Evolutionary conservation across 1,140 invertebrate species (phyloP), one percentile per base, ranked within the genome.

Genomic region (Zaprionus africanus): DNA sequence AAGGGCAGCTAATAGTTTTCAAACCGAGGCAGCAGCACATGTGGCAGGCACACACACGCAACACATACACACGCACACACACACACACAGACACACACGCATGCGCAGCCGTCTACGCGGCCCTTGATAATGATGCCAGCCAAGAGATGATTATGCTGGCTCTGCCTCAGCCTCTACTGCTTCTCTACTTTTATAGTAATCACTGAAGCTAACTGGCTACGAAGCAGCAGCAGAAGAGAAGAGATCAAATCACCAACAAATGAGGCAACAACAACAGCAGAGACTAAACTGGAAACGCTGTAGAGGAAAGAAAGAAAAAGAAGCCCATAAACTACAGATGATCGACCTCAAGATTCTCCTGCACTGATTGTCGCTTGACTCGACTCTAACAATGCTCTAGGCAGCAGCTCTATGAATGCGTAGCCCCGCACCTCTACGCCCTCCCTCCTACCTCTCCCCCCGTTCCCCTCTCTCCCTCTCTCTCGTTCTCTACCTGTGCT

Each of bases 321-420:
- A 87, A 87, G 84, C 84, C 78, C 84, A 87, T 87, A 87, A 87
- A 87, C 84, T 88, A 87, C 84, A 85, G 88, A 87, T 90, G 84
- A 88, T 88, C 84, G 85, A 88, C 84, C 84, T 88, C 88, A 88
- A 90, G 84, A 90, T 87, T 76, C 83, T 84, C 73, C 68, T 68
- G 80, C 69, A 72, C 84, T 76, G 84, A 88, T 83, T 87, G 80
- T 80, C 75, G 65, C 57, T 43, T 24, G 28, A 24, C 38, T 43
- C 31, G 46, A 17, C 38, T 54, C 65, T 68, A 60, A 73, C 64
- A 76, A 64, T 77, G 82, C 76, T 82, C 83, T 79, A 60, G 60
- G 58, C 65, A 62, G 53, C 66, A 74, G 54, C 64, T 28, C 34
- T 49, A 9, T 60, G 15, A 60, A 15, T 71, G 38, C 19, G 38